Percentiles rank a stretch among this genome's conserved stretches.
These are phyloP conservation scores for Myrmecobius fasciatus DNA, from an alignment of 2,113 vertebrate genomes.

Conservation along the genomic window DNA sequence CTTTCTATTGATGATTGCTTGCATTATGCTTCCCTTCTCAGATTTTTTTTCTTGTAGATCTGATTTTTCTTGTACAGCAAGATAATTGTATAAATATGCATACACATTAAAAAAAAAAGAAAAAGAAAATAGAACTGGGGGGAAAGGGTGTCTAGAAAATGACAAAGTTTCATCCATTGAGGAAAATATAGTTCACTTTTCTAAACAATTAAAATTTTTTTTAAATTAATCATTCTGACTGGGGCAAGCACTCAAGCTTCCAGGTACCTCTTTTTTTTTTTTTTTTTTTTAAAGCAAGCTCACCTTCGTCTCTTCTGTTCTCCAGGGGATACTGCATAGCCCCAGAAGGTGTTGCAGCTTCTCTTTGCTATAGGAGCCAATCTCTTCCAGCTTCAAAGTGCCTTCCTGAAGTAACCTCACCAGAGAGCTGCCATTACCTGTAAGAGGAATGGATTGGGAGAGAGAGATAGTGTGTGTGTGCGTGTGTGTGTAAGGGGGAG, in stretches of 20 bases:
- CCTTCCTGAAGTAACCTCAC: constrained; percentile 94
- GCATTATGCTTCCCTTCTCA: too few relatives aligned
- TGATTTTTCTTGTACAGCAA: too few relatives aligned
- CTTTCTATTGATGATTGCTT: too few relatives aligned
- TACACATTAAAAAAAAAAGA: too few relatives aligned
- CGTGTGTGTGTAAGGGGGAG: background rate
- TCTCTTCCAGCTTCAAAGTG: constrained; percentile 87
- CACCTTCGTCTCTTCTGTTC: constrained; percentile 87
- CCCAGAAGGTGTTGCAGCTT: constrained; percentile 88
- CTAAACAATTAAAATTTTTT: background rate
- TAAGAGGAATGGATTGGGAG: constrained; percentile 33
- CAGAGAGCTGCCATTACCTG: constrained; percentile 91
- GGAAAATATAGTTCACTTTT: background rate
- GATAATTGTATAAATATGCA: too few relatives aligned
- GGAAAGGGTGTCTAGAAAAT: background rate
- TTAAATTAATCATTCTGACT: background rate
- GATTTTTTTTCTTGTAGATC: too few relatives aligned
- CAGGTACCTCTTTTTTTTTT: too few relatives aligned
- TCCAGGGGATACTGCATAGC: constrained; percentile 85
- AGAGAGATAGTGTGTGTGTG: too few relatives aligned
- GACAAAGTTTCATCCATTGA: background rate
- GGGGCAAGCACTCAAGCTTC: background rate
- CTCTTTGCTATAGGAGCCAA: constrained; percentile 87
- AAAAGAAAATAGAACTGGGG: too few relatives aligned
- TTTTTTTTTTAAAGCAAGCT: background rate